Percentiles rank a stretch among this genome's conserved stretches.
phyloP scores from a whole-genome alignment of 2,888 invertebrate genomes.

The Tricholauxania praeusta region DNA sequence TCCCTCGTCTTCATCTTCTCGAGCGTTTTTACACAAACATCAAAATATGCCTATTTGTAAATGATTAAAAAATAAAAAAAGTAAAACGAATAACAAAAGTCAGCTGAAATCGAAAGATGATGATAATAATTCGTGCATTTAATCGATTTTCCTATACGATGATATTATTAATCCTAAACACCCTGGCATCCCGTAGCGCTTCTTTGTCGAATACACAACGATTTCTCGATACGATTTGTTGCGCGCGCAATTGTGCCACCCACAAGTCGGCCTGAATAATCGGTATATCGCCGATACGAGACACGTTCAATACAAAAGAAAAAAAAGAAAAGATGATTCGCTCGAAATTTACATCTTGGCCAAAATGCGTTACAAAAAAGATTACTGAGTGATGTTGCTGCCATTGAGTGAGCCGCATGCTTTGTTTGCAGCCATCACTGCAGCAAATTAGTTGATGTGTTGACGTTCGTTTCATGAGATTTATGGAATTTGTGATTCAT shows the following conservation, averaged over 20 bases:
- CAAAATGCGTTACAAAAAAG: background rate
- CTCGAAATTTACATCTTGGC: constrained; percentile 27
- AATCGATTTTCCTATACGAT: constrained; percentile 59
- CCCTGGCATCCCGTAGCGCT: constrained; percentile 48
- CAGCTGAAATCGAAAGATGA: constrained; percentile 1
- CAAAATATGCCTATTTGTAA: background rate
- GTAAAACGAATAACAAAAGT: background rate
- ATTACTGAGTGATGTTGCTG: constrained; percentile 11
- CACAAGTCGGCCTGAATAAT: constrained; percentile 5
- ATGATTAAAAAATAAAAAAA: background rate
- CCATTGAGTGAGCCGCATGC: constrained; percentile 16
- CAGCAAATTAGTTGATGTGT: constrained; percentile 62
- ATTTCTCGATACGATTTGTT: constrained; percentile 15
- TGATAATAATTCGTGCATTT: constrained; percentile 52
- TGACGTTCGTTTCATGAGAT: constrained; percentile 51
- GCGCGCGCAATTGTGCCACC: constrained; percentile 24
- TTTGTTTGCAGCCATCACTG: constrained; percentile 54
- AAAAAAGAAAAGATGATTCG: constrained; percentile 19
- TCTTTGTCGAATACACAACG: background rate
- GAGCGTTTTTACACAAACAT: background rate
- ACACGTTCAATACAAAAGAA: no score
- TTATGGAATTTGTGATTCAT: constrained; percentile 22
- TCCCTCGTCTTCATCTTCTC: background rate
- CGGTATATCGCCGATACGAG: background rate
- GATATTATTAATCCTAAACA: constrained; percentile 46